Evolutionary conservation across 1,140 invertebrate genomes (phyloP).

Genomic region (Drosophila nebulosa): DNA sequence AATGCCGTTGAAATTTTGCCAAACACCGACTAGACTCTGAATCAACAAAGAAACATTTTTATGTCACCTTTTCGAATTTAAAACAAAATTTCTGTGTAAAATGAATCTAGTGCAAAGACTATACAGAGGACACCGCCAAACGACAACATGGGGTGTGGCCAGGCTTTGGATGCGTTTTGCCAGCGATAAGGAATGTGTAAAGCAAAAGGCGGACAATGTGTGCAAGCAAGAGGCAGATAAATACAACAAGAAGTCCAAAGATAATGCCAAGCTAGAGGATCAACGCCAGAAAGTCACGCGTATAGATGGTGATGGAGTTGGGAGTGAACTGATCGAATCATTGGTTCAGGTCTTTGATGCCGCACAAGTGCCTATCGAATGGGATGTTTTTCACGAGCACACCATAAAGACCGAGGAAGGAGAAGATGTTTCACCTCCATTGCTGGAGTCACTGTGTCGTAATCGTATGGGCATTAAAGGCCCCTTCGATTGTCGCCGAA

Average conservation of each 20-base stretch:
- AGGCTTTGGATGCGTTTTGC: background rate
- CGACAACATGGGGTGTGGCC: background rate
- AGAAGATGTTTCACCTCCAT: background rate
- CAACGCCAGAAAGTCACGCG: constrained; percentile 26
- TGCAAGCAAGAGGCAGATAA: constrained; percentile 6
- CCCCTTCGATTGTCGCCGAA: constrained; percentile 26
- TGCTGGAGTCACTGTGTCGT: constrained; percentile 31
- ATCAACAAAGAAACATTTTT: constrained; percentile 6
- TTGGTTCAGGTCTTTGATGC: constrained; percentile 20
- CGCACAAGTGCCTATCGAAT: constrained; percentile 45
- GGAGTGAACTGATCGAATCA: constrained; percentile 35
- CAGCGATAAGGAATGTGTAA: constrained; percentile 9
- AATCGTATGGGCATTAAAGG: constrained; percentile 52
- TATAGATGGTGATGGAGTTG: constrained; percentile 52
- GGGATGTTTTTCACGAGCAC: constrained; percentile 17
- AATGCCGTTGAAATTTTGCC: constrained; percentile 37
- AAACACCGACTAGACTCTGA: background rate
- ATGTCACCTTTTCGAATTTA: constrained; percentile 14
- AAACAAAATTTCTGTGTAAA: constrained; percentile 39
- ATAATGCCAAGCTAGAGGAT: background rate
- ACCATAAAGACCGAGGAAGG: background rate
- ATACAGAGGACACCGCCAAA: background rate
- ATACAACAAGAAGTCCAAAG: background rate
- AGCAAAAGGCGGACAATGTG: background rate
- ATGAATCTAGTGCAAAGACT: constrained; percentile 48